Evolutionary conservation across 2,113 vertebrate genomes (phyloP), one percentile per base, ranked within the genome.

Genomic region (Nannospalax galili): DNA sequence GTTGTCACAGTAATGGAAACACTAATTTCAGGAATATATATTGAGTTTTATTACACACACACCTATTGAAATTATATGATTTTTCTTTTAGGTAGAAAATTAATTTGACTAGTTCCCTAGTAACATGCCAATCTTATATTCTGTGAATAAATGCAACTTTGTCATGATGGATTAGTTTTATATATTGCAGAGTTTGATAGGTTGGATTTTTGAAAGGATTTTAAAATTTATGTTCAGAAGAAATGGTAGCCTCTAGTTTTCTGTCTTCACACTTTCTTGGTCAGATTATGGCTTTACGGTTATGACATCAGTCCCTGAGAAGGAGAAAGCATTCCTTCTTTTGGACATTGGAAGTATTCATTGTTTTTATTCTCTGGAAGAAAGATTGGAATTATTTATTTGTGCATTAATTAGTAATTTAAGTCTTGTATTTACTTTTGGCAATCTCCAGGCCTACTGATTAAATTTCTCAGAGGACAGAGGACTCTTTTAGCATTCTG

Each of bases 41-140:
- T 28, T 92, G 48, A 58, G 8, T 56, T 85, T 16, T 24, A 60
- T 52, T 32, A 58, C 37, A 20, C n/a, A 17, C 16, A 87, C 5
- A 70, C 10, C 45, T 92, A 42, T 67, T 78, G 52, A 92, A 30
- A 79, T 19, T 22, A 28, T 58, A 52, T 45, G 35, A 14, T 35
- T 86, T 69, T 52, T 45, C 32, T 92, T 65, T 64, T 72, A 84
- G 62, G 1, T 85, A 6, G 30, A 37, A 70, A 37, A 56, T 64
- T 79, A 64, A 48, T n/a, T 78, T 60, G 45, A 35, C 20, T 72
- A 11, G 40, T 95, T 90, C 84, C 77, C 73, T 93, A 93, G 62
- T 56, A 72, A n/a, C 42, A 73, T 60, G 30, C 4, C 17, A 56
- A 37, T 56, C n/a, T 90, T 88, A 73, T 45, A n/a, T 37, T 80